Evolutionary conservation across 2,888 invertebrate species (phyloP).

Genomic region (Malachius bipustulatus): DNA sequence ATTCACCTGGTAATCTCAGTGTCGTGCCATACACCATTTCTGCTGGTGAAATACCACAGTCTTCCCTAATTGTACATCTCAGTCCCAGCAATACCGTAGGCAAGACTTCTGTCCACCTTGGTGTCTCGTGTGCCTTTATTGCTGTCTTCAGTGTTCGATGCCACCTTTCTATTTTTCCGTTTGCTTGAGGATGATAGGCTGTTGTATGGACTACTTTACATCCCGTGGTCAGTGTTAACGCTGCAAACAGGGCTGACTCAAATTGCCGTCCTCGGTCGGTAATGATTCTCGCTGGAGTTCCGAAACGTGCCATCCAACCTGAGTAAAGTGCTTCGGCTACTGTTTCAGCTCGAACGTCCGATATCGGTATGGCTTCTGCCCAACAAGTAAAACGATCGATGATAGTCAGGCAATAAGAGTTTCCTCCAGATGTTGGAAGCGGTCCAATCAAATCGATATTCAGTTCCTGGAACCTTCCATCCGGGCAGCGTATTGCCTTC

Average conservation of each 20-base stretch:
- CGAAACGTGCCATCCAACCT: conserved; percentile 23
- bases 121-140: conserved; percentile 7
- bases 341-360: conserved; percentile 23
- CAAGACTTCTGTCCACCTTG: conserved; percentile 8
- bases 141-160: conserved; percentile 11
- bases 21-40: conserved; percentile 11
- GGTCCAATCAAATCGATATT: conserved; percentile 7
- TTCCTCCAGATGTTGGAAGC: conserved; percentile 6
- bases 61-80: conserved; percentile 4
- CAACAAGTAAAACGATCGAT: conserved; percentile 24
- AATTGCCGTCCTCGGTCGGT: too few relatives aligned
- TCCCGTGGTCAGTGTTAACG: too few relatives aligned
- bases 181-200: conserved; percentile 12
- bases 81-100: conserved; percentile 11
- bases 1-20: conserved; percentile 10
- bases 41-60: conserved; percentile 4
- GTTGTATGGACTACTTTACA: conserved; percentile 9
- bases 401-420: conserved; percentile 12
- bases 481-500: background rate
- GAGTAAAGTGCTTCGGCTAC: conserved; percentile 20
- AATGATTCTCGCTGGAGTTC: conserved; percentile 22
- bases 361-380: conserved; percentile 24
- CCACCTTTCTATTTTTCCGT: conserved; percentile 12
- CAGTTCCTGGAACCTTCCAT: conserved; percentile 5
- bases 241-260: too few relatives aligned